phyloP scores from a whole-genome alignment of 2,888 invertebrate species.

The Pristionchus mayeri region DNA sequence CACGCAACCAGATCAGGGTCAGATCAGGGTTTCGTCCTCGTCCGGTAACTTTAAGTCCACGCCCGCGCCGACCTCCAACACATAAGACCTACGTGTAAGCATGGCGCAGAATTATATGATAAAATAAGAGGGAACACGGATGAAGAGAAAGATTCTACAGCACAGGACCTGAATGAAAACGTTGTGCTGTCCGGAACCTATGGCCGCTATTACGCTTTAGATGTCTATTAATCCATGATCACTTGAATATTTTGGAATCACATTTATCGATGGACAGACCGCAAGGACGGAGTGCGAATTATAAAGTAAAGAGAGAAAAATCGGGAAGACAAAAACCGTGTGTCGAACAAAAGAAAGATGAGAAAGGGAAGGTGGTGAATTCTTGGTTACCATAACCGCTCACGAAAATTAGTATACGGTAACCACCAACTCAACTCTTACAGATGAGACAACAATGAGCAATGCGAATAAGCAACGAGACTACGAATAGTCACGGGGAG shows the following conservation, averaged over 20 bases:
- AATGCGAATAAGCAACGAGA: not conserved
- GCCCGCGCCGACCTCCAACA: no score
- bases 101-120: no score
- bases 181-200: no score
- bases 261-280: slow-evolving; percentile 8
- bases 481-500: not conserved
- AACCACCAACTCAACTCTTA: not conserved
- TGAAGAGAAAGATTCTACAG: no score
- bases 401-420: slow-evolving; percentile 3
- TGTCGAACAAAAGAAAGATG: slow-evolving; percentile 5
- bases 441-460: not conserved
- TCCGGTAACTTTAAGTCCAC: no score
- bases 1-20: no score
- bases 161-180: no score
- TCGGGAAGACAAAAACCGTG: not conserved
- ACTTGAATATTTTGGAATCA: not conserved
- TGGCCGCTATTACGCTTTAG: no score
- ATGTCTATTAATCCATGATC: no score
- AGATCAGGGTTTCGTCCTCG: no score
- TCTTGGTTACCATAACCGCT: not conserved
- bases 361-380: not conserved
- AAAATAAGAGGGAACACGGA: no score
- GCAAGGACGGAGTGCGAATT: not conserved
- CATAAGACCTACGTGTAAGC: no score
- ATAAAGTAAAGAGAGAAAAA: not conserved